Evolutionary conservation across 2,797 vertebrate genomes (phyloP).

Genomic region (Odontamblyopus lacepedii): DNA sequence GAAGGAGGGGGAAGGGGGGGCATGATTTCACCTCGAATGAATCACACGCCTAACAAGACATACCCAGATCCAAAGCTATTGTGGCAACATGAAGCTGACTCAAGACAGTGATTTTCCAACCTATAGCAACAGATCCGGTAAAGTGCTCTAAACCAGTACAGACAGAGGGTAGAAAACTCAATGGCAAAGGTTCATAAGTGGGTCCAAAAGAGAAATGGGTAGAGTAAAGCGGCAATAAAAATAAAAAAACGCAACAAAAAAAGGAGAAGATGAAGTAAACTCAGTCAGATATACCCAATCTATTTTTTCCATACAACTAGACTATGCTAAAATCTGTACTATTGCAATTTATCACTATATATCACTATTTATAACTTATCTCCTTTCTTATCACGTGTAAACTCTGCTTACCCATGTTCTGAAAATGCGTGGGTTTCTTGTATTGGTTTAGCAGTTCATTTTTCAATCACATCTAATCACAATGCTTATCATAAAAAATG

Average conservation of each 20-base stretch:
- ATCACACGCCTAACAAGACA: slow-evolving; percentile 4
- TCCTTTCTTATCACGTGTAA: background rate
- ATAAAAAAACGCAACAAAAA: background rate
- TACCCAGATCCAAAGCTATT: slow-evolving; percentile 25
- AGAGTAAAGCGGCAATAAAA: background rate
- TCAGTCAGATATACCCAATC: background rate
- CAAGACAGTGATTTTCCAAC: slow-evolving; percentile 12
- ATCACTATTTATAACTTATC: background rate
- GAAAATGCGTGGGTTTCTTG: too few species aligned
- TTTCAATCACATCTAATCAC: background rate
- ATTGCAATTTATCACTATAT: background rate
- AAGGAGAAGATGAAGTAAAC: background rate
- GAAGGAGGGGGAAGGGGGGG: background rate
- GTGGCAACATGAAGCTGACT: slow-evolving; percentile 33
- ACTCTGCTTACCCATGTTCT: background rate
- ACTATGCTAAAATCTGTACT: background rate
- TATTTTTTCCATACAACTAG: background rate
- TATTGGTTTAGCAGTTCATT: too few species aligned
- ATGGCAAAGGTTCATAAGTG: background rate
- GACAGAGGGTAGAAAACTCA: background rate
- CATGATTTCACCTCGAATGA: background rate
- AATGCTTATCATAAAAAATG: too few species aligned
- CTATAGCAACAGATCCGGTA: background rate
- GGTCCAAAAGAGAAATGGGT: background rate
- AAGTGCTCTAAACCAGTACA: background rate